Evolutionary conservation across 23 tunicate genomes (phyloP), one percentile per base, ranked within the genome.

Genomic region (Styela clava): DNA sequence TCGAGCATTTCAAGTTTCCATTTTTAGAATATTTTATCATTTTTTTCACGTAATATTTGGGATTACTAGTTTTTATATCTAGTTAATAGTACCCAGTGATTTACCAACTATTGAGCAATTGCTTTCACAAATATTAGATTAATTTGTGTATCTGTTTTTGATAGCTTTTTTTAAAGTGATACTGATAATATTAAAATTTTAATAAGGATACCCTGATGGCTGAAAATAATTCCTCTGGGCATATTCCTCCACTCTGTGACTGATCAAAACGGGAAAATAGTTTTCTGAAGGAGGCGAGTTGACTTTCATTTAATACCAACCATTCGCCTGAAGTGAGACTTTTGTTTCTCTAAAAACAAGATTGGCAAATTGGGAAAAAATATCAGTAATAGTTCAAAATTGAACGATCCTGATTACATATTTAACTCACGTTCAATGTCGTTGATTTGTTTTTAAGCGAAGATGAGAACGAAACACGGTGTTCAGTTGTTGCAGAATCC

Each of bases 261-360:
- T 82, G 86, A 34, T 87, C 86, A 44, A 87, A 82, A 25, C 79
- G 63, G 16, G 74, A 69, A 37, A 87, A 87, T 21, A 87, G 82
- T 52, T 67, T 74, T 26, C 69, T 36, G 79, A 87, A 87, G 3
- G 91, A 85, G 37, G 32, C 69, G 9, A 87, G 61, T 61, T 87
- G 91, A 1, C 70, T 31, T 64, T 63, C 73, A 37, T 64, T 64
- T n/a, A 79, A 32, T 28, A 64, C 68, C 16, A 37, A 31, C 73
- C 83, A 79, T 19, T 63, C 73, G 7, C 29, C 77, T 16, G 77
- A 32, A 28, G 31, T 7, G 21, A 61, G 19, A 61, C 64, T 61
- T 19, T 19, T 21, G 64, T 61, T n/a, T n/a, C n/a, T n/a, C n/a
- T n/a, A n/a, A n/a, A n/a, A n/a, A n/a, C n/a, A n/a, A n/a, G n/a